Base-by-base conservation (phyloP, 1,140 invertebrate species). In the Zophobas morio region DNA sequence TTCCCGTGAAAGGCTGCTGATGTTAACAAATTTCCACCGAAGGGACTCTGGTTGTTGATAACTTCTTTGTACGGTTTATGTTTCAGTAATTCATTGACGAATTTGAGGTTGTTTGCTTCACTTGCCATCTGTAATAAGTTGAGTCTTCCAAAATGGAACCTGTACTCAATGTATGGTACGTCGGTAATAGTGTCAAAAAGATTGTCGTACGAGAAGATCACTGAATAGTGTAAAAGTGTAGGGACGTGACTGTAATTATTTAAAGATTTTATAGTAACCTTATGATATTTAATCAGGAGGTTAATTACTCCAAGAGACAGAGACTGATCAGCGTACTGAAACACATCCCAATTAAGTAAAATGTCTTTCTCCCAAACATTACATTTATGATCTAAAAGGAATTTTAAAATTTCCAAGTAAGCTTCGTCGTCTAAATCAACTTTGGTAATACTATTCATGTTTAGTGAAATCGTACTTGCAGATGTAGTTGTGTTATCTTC, bases 81-180 rank as follows among this genome's bases (percentile, higher is more conserved):
- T 32, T 66, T 8, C n/a, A 66, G 20, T 1, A 66, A 36, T 46
- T 40, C 42, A n/a, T 8, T 20, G 3, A 46, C 39, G 2, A 39
- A 37, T 33, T 66, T 2, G n/a, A 66, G 5, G 42, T 66, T 66
- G 60, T 66, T 42, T 4, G 1, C n/a, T 20, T 66, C 60, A 8
- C 37, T 32, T 0, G 60, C 60, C 6, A 20, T 37, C 33, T 66
- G 60, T 66, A 66, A 42, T 5, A 66, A 32, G 32, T 6, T 42
- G 39, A 42, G 3, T 42, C 6, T 66, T 1, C 60, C 60, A 20
- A 4, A 42, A 20, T 42, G 6, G 42, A 42, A 42, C 32, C 33
- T 40, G 20, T 66, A 66, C 39, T 66, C 37, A 20, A 66, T 66
- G 39, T 66, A 66, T 20, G 60, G 60, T 47, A 66, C 33, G 8